These are phyloP conservation scores for Meloidogyne hapla DNA, from an alignment of 1,140 invertebrate genomes.

Conservation along the genomic window DNA sequence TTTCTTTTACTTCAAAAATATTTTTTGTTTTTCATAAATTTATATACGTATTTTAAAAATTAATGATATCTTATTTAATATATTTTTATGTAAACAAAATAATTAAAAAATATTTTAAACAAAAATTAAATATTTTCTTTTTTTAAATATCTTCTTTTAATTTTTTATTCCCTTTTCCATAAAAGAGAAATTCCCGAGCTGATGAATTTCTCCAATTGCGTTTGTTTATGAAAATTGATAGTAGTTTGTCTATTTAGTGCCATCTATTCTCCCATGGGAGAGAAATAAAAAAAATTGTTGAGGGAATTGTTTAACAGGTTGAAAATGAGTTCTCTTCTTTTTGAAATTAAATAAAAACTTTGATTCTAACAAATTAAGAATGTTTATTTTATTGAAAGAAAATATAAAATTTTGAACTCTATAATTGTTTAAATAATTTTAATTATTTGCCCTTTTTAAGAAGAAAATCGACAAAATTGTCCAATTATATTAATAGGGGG, in stretches of 20 bases:
- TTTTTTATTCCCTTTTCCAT: not conserved
- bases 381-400: too few relatives aligned
- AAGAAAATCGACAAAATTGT: too few relatives aligned
- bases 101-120: not conserved
- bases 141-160: not conserved
- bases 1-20: too few relatives aligned
- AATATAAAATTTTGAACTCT: too few relatives aligned
- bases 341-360: not conserved
- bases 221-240: not conserved
- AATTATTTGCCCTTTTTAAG: too few relatives aligned
- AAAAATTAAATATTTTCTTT: not conserved
- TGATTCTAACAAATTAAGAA: too few relatives aligned
- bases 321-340: not conserved
- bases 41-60: too few relatives aligned
- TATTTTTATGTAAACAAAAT: too few relatives aligned
- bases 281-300: not conserved
- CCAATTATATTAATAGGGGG: too few relatives aligned
- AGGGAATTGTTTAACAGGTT: not conserved
- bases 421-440: too few relatives aligned
- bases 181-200: not conserved
- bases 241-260: not conserved
- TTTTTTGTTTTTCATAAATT: too few relatives aligned
- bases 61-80: too few relatives aligned
- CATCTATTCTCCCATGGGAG: slow-evolving; percentile 1
- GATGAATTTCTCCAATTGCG: not conserved